These are phyloP conservation scores for Siphonodentalium dalli DNA, from an alignment of 2,888 invertebrate genomes.

Conservation along the genomic window DNA sequence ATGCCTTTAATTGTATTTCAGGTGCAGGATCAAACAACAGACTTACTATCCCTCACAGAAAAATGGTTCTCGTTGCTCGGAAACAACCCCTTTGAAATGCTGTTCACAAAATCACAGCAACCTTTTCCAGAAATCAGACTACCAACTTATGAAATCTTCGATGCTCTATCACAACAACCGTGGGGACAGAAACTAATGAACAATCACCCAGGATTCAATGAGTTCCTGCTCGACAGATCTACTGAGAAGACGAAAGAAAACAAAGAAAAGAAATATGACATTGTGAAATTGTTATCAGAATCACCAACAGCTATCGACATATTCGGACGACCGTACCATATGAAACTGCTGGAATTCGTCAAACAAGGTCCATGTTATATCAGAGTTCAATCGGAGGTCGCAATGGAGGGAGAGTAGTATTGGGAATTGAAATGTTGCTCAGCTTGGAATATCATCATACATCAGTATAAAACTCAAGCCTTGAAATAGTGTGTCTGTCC, in stretches of 20 bases:
- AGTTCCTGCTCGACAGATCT: constrained; percentile 80
- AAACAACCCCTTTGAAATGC: constrained; percentile 70
- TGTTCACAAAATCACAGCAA: constrained; percentile 74
- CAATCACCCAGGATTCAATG: constrained; percentile 77
- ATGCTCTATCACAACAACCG: constrained; percentile 73
- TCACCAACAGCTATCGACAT: constrained; percentile 64
- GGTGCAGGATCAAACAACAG: constrained; percentile 64
- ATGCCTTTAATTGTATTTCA: constrained; percentile 30
- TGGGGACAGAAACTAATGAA: constrained; percentile 84
- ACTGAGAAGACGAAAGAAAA: constrained; percentile 76
- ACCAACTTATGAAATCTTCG: constrained; percentile 74
- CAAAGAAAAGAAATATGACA: constrained; percentile 78
- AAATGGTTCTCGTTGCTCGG: constrained; percentile 73
- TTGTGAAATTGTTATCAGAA: constrained; percentile 70
- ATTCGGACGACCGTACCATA: constrained; percentile 72
- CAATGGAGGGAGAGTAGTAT: constrained; percentile 77
- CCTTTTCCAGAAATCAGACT: constrained; percentile 83
- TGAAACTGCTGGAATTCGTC: constrained; percentile 75
- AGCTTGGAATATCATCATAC: no score
- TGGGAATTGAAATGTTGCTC: no score
- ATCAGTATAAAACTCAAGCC: no score
- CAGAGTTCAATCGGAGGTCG: constrained; percentile 76
- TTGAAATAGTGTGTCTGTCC: no score
- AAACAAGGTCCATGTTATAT: constrained; percentile 81
- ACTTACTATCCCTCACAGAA: constrained; percentile 68